These are phyloP conservation scores for Mimas tiliae DNA, from an alignment of 2,888 invertebrate genomes.

Conservation along the genomic window DNA sequence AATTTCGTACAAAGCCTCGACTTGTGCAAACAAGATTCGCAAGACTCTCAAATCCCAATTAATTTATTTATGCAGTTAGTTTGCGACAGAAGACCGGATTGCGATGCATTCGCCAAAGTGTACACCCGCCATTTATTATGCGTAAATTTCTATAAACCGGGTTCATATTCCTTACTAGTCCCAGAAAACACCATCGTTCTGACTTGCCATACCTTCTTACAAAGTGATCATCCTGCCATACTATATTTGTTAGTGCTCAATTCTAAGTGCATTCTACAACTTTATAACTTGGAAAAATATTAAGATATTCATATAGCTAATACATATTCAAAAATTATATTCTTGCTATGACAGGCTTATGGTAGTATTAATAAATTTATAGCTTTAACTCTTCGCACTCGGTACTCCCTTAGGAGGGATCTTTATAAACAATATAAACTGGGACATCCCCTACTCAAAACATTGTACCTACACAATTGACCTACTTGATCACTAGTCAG, in stretches of 20 bases:
- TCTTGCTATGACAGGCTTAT: background rate
- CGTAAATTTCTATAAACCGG: too few species aligned
- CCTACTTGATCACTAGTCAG: too few species aligned
- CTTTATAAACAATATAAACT: background rate
- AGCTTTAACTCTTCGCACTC: slow-evolving; percentile 9
- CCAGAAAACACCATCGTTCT: too few species aligned
- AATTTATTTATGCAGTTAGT: too few species aligned
- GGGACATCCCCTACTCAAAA: background rate
- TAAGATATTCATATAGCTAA: slow-evolving; percentile 4
- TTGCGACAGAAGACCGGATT: too few species aligned
- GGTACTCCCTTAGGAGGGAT: background rate
- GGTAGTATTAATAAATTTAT: slow-evolving; percentile 3
- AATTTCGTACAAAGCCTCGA: too few species aligned
- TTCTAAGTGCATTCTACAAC: slow-evolving; percentile 3
- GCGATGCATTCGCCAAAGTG: too few species aligned
- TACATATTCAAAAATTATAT: slow-evolving; percentile 23
- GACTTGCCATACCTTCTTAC: background rate
- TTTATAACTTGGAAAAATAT: slow-evolving; percentile 21
- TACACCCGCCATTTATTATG: too few species aligned
- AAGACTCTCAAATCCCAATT: too few species aligned
- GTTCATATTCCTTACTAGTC: too few species aligned
- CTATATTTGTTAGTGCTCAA: background rate
- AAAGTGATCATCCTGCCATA: background rate
- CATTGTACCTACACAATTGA: background rate
- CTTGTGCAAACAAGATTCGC: too few species aligned